Conservation (phyloP, 1,140 invertebrate genomes). For the Caenorhabditis brenneri region DNA sequence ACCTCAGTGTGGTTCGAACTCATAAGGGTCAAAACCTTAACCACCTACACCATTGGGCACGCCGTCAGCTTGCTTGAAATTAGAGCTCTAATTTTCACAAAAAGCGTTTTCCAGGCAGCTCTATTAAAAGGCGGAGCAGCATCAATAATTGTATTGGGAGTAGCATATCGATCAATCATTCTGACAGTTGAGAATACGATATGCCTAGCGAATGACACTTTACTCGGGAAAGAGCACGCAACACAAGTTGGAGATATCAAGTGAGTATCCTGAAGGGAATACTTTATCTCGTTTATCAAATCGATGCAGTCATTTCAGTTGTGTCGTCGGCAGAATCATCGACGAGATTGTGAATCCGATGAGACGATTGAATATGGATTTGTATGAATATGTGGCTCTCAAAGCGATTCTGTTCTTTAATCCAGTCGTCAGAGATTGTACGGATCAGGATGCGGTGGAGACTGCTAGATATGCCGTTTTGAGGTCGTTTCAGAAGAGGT, state of each 20-base stretch:
- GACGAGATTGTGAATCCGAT: conserved; percentile 56
- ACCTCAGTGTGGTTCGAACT: no score
- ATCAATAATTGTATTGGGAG: conserved; percentile 55
- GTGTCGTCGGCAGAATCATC: conserved; percentile 52
- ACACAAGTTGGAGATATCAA: conserved; percentile 56
- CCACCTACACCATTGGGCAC: no score
- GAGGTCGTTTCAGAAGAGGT: conserved; percentile 48
- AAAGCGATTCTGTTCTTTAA: conserved; percentile 60
- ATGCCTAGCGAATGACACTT: conserved; percentile 57
- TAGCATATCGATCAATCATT: conserved; percentile 53
- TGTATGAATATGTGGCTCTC: conserved; percentile 54
- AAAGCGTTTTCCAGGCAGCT: conserved; percentile 56
- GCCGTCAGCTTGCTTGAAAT: no score
- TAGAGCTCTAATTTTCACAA: no score
- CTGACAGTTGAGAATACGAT: conserved; percentile 52
- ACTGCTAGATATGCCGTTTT: conserved; percentile 40
- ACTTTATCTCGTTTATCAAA: background rate
- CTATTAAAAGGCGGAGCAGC: conserved; percentile 56
- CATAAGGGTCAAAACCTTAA: no score
- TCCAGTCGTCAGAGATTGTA: conserved; percentile 49
- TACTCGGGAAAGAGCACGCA: conserved; percentile 54
- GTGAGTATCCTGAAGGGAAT: conserved; percentile 35
- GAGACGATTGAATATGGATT: conserved; percentile 49
- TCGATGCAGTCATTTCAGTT: conserved; percentile 47
- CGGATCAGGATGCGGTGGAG: conserved; percentile 41